Evolutionary conservation across 37 sponge, comb jelly and placozoan species (phyloP), one percentile per base, ranked within the genome.

Genomic region (Aplysina aerophoba): DNA sequence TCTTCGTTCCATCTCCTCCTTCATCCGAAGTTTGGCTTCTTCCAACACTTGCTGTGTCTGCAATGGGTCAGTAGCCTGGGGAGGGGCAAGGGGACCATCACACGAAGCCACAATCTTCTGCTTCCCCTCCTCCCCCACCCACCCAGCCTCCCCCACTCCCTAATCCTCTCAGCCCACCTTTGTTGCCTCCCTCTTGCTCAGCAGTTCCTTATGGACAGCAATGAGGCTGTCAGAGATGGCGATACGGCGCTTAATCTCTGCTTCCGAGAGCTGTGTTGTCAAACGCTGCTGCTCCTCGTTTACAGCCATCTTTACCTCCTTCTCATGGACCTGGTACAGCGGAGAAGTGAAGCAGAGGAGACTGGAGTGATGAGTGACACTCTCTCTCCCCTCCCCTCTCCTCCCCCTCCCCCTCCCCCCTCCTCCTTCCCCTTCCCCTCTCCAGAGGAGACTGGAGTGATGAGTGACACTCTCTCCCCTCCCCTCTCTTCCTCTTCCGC

Each of bases 271-370:
- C 78, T 75, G 54, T 25, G 37, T 3, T 4, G 53, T 75, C 78
- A 15, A 54, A 11, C 78, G 37, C 15, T 31, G 17, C 78, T 50
- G 44, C 14, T 75, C 78, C 21, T 75, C 78, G 13, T 31, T 54
- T 4, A 75, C 78, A 40, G 78, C 78, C 15, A 40, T 40, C 78
- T 75, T 75, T 6, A 75, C 78, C 78, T 75, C 78, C 78, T 75
- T 75, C 53, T 75, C 53, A 41, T 75, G 44, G 40, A 75, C 37
- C 78, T 75, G 54, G 6, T n/a, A n/a, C n/a, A n/a, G n/a, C n/a
- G n/a, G n/a, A n/a, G n/a, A n/a, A n/a, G n/a, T n/a, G n/a, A n/a
- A n/a, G n/a, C n/a, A n/a, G n/a, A n/a, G n/a, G n/a, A n/a, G n/a
- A n/a, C n/a, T n/a, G n/a, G n/a, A n/a, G n/a, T n/a, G n/a, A n/a